A percentile compares a stretch with the other conserved stretches of the same genome.
phyloP scores from a whole-genome alignment of 1,140 invertebrate genomes.

The Andricus grossulariae region DNA sequence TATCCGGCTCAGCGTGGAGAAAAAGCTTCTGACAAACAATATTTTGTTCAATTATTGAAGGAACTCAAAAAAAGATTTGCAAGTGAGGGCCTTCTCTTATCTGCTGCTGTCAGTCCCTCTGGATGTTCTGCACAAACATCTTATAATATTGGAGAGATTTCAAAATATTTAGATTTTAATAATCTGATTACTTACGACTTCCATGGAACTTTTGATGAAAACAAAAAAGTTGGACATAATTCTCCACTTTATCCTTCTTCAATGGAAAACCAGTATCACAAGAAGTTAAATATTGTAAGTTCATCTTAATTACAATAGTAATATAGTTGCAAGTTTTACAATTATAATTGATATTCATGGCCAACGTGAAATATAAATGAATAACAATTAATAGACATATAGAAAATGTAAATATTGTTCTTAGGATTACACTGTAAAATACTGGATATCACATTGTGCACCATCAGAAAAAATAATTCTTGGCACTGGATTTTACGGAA shows the following conservation, averaged over 20 bases:
- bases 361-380: neutral
- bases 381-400: neutral
- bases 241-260: conserved; percentile 75
- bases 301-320: neutral
- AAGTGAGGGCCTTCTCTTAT: no score
- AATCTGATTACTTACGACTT: no score
- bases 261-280: neutral
- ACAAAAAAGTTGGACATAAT: conserved; percentile 78
- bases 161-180: no score
- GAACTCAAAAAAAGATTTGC: no score
- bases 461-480: conserved; percentile 79
- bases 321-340: neutral
- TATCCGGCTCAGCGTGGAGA: no score
- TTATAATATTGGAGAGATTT: no score
- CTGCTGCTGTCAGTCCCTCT: no score
- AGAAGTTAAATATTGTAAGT: conserved; percentile 35
- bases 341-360: neutral
- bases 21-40: no score
- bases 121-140: no score
- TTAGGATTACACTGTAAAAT: conserved; percentile 73
- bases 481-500: conserved; percentile 76
- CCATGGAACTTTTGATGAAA: conserved; percentile 75
- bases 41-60: no score
- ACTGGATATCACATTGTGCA: conserved; percentile 77
- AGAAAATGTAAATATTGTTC: neutral